Conservation (phyloP, 2,888 invertebrate genomes). For the Hololepta plana region DNA sequence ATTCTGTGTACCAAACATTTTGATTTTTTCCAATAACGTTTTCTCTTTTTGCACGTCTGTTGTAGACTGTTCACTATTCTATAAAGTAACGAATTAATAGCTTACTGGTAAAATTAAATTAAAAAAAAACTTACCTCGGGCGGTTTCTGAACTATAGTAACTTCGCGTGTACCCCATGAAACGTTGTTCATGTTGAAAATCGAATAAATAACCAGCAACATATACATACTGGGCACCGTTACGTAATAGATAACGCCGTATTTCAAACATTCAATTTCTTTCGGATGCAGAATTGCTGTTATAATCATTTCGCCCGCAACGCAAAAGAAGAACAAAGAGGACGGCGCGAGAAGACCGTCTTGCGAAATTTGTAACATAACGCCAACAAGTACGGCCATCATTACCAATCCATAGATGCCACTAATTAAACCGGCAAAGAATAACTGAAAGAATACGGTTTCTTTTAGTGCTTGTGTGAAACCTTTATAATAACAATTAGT, state of each 20-base stretch:
- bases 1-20: constrained; percentile 14
- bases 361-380: constrained; percentile 59
- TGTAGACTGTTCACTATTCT: neutral
- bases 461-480: neutral
- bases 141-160: constrained; percentile 20
- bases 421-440: constrained; percentile 58
- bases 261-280: constrained; percentile 56
- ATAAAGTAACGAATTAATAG: neutral
- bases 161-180: constrained; percentile 88
- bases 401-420: constrained; percentile 60
- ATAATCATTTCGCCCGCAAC: constrained; percentile 49
- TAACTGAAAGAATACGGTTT: constrained; percentile 29
- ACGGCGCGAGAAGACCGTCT: constrained; percentile 66
- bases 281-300: constrained; percentile 57
- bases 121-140: neutral
- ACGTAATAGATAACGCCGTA: constrained; percentile 70
- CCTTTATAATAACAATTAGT: neutral
- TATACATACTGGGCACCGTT: constrained; percentile 88
- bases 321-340: constrained; percentile 66
- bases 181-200: constrained; percentile 86
- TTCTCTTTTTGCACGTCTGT: constrained; percentile 3
- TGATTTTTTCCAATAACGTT: constrained; percentile 4
- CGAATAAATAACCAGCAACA: constrained; percentile 80
- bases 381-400: constrained; percentile 75
- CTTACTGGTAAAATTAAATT: no score